These are phyloP conservation scores for Xylophagus ater DNA, from an alignment of 2,888 invertebrate genomes.

Conservation along the genomic window DNA sequence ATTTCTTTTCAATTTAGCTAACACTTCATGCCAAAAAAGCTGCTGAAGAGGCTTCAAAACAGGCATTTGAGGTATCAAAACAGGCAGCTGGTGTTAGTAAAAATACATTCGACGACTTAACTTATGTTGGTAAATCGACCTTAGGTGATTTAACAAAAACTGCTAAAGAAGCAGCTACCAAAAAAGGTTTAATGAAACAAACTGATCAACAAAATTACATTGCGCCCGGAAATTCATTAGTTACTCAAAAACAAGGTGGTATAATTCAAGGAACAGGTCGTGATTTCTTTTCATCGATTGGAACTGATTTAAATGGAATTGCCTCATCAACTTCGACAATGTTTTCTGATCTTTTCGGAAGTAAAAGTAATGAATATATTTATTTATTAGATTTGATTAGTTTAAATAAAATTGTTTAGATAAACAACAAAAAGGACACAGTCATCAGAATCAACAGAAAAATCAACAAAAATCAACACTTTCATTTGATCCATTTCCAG, in stretches of 20 bases:
- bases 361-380: conserved; percentile 43
- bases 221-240: conserved; percentile 28
- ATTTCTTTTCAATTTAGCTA: no score
- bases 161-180: conserved; percentile 77
- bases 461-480: conserved; percentile 34
- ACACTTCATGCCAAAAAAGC: conserved; percentile 83
- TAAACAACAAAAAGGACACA: conserved; percentile 26
- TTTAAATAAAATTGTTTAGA: no score
- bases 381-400: conserved; percentile 11
- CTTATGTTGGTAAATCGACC: conserved; percentile 82
- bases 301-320: conserved; percentile 83
- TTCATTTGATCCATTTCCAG: conserved; percentile 65
- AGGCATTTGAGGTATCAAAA: conserved; percentile 75
- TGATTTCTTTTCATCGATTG: conserved; percentile 83
- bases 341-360: conserved; percentile 88
- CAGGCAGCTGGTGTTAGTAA: conserved; percentile 80
- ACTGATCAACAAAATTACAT: conserved; percentile 23
- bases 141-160: conserved; percentile 83
- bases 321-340: conserved; percentile 89
- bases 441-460: conserved; percentile 38
- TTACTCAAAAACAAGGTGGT: conserved; percentile 31
- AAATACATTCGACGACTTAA: conserved; percentile 77
- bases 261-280: conserved; percentile 54
- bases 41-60: conserved; percentile 75
- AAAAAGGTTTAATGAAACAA: conserved; percentile 73